Conservation (phyloP, 2,113 vertebrate genomes). For the Maccullochella peelii region DNA sequence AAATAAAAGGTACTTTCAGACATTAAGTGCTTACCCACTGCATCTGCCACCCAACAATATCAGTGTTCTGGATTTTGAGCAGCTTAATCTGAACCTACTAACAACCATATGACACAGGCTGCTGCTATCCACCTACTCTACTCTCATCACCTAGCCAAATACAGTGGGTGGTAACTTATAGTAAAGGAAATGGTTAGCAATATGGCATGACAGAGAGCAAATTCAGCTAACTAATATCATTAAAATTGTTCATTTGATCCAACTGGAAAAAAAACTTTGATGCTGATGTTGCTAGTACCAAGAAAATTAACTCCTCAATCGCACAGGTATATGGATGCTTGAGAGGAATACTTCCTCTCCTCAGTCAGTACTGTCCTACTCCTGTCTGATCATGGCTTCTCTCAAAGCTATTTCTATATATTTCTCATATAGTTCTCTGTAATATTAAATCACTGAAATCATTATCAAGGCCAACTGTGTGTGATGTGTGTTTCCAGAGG, state of each 20-base stretch:
- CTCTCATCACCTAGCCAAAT: not conserved
- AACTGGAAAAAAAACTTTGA: no score
- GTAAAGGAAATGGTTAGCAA: not conserved
- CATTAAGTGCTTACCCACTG: no score
- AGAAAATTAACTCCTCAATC: no score
- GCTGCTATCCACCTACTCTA: not conserved
- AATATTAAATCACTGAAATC: conserved; percentile 73
- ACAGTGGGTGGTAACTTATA: not conserved
- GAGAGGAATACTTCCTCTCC: not conserved
- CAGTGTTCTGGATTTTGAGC: no score
- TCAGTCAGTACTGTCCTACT: conserved; percentile 31
- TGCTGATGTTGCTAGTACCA: no score
- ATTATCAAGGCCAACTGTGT: conserved; percentile 30
- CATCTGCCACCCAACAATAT: no score
- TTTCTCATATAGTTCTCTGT: not conserved
- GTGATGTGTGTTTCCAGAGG: conserved; percentile 10
- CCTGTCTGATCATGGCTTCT: conserved; percentile 28
- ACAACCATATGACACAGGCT: not conserved
- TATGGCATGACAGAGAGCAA: no score
- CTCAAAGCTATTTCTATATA: conserved; percentile 2
- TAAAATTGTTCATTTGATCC: no score
- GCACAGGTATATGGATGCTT: conserved; percentile 6
- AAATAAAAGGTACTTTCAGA: no score
- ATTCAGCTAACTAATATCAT: no score
- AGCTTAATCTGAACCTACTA: not conserved